Evolutionary conservation across 1,140 invertebrate genomes (phyloP).

Genomic region (Leptopilina clavipes): DNA sequence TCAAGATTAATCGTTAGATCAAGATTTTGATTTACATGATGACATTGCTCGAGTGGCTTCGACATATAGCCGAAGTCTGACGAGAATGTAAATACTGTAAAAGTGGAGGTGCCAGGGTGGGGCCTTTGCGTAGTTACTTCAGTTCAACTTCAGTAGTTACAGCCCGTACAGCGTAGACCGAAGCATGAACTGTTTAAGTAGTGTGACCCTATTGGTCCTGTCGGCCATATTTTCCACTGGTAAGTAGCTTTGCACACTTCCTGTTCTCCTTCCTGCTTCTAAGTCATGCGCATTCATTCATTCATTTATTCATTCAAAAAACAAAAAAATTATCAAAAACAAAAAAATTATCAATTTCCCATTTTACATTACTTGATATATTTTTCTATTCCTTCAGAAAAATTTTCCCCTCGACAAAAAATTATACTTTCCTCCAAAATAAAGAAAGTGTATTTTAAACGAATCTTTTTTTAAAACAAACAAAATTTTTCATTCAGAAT

Average conservation of each 20-base stretch:
- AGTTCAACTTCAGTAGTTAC: slow-evolving; percentile 70
- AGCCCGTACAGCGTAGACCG: slow-evolving; percentile 64
- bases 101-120: slow-evolving; percentile 57
- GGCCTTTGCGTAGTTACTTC: slow-evolving; percentile 49
- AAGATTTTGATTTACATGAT: slow-evolving; percentile 14
- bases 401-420: too few species aligned
- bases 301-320: too few species aligned
- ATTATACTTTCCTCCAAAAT: too few species aligned
- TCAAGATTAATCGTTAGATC: slow-evolving; percentile 7
- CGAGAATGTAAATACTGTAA: slow-evolving; percentile 36
- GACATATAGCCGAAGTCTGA: slow-evolving; percentile 5
- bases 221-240: slow-evolving; percentile 53
- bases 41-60: slow-evolving; percentile 34
- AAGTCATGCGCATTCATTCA: neutral
- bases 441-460: too few species aligned
- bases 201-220: slow-evolving; percentile 63
- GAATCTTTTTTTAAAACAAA: too few species aligned
- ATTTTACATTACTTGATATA: too few species aligned
- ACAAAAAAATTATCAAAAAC: too few species aligned
- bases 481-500: too few species aligned
- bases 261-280: neutral
- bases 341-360: too few species aligned
- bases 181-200: slow-evolving; percentile 65
- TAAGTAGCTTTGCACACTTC: slow-evolving; percentile 42
- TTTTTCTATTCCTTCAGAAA: too few species aligned